Base-by-base conservation (phyloP, 2,797 vertebrate species). In the Diplodus puntazzo region DNA sequence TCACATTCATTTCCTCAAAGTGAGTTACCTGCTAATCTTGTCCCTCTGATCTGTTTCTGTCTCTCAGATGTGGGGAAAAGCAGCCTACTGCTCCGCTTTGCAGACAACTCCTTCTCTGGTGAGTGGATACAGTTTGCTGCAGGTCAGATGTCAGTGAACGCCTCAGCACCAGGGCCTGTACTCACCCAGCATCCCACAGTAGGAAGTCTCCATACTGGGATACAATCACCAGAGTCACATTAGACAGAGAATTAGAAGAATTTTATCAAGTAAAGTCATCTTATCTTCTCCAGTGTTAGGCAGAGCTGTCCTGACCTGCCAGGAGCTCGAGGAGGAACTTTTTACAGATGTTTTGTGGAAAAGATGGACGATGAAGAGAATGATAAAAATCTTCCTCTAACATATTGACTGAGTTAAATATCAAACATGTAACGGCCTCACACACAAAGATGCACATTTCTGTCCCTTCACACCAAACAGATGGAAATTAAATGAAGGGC, bases 101-200 rank as follows among this genome's bases (percentile, higher is more conserved):
- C 96, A 20, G 96, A 97, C 86, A 97, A 94, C 87, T 96, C 96
- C 50, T 97, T 97, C 88, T 96, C 96, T 18, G 96, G 96, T 97
- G 84, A 95, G 96, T 92, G 2, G 20, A 1, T 2, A 23, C 30
- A 12, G 18, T 30, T 58, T 5, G 4, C 42, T 53, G 17, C 11
- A 11, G 46, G 57, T 63, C 45, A 3, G 1, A 16, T 1, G 2
- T 27, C 57, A 16, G 49, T 20, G 6, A 49, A 52, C 0, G 3
- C 0, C 18, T 69, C 25, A 9, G 1, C 5, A 23, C 11, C 1
- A 7, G 9, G 1, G 20, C 43, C 27, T 9, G 1, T 13, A 4
- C 21, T 12, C 12, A 17, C 34, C 5, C 2, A 39, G 39, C 39
- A 25, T 34, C 49, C 3, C n/a, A 5, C 2, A 12, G 20, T 3